Evolutionary conservation across 2,797 vertebrate species (phyloP).

Genomic region (Falco columbarius): DNA sequence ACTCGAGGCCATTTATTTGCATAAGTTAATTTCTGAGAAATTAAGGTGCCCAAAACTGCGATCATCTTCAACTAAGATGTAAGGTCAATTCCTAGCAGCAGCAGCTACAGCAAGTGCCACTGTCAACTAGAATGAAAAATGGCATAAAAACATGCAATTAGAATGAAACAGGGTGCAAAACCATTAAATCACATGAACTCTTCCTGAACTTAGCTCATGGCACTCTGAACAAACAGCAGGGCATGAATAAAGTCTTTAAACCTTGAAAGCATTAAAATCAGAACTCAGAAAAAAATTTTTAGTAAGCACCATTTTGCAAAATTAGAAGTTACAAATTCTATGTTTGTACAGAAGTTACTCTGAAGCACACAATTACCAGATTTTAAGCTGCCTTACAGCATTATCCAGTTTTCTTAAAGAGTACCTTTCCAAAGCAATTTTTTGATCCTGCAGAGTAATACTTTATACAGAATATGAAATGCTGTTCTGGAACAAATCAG

Average conservation of each 20-base stretch:
- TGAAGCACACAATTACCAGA: neutral
- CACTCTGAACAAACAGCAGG: neutral
- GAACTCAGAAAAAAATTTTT: neutral
- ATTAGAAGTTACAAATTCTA: neutral
- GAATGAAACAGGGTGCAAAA: neutral
- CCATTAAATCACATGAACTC: neutral
- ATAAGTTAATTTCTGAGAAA: conserved; percentile 4
- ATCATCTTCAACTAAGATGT: neutral
- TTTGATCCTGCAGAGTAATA: conserved; percentile 3
- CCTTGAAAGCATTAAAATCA: neutral
- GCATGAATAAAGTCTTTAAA: neutral
- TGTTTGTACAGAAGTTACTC: neutral
- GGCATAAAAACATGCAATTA: neutral
- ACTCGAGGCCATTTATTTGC: neutral
- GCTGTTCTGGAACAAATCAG: neutral
- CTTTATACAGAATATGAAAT: neutral
- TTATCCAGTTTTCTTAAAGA: neutral
- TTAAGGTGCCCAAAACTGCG: neutral
- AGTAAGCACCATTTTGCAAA: neutral
- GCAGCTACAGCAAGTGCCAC: neutral
- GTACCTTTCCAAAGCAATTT: neutral
- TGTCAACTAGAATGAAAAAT: neutral
- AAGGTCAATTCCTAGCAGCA: neutral
- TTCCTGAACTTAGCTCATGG: neutral
- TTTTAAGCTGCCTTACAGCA: neutral